Base-by-base conservation (phyloP, 2,113 vertebrate species). In the Thunnus thynnus region DNA sequence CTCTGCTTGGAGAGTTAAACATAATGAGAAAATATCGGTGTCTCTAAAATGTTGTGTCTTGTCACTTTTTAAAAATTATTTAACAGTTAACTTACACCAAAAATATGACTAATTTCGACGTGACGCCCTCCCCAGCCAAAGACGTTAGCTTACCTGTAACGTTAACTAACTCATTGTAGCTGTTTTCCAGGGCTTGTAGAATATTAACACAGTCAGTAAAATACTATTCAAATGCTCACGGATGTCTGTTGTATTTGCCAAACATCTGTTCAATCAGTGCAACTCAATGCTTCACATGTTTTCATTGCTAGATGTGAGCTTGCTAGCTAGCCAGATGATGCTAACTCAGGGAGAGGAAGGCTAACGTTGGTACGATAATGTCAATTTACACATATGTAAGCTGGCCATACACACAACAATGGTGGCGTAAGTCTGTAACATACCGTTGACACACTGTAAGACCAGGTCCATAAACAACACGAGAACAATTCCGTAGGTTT, bases 391-490 rank as follows among this genome's bases (percentile, higher is more conserved):
- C 9, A n/a, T 41, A 11, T 50, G 36, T 27, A 18, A 56, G 27
- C 20, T 27, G 44, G 3, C 3, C 3, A 17, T 11, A 10, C 0
- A 54, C 13, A 0, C 0, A 13, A 10, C 13, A 36, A 2, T 22
- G 10, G 11, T 20, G 8, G 2, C 1, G 7, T 61, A 3, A 27
- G 52, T 12, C 9, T 17, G 0, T 32, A 8, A 64, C 92, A 50
- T 89, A 95, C 95, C 95, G 51, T 88, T 84, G 1, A 93, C 93
- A 78, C 91, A 88, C 8, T 86, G 90, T 32, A 92, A 73, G 7
- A 87, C 62, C 8, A 93, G 12, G 68, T 95, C 91, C 81, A 88
- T 82, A 3, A 92, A 77, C 60, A 96, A 55, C 14, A 96, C 58
- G 11, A 76, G 16, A 4, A 88, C 18, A 0, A 95, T 82, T 17